These are phyloP conservation scores for Tenrec ecaudatus DNA, from an alignment of 2,113 vertebrate species.

Conservation along the genomic window DNA sequence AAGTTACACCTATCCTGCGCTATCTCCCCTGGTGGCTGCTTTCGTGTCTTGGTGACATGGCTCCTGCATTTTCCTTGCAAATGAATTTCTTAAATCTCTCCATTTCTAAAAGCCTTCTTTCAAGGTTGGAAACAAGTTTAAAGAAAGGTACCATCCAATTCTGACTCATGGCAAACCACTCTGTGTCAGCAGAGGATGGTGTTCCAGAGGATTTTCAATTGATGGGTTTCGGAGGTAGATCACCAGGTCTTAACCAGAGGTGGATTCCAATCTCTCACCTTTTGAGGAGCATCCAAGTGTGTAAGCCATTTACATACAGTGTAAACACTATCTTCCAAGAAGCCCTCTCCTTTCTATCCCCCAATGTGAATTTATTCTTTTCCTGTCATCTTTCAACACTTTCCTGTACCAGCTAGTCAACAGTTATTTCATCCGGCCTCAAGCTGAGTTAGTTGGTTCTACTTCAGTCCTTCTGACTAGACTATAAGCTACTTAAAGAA, in stretches of 20 bases:
- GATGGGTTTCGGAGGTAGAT: background rate
- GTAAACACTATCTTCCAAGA: background rate
- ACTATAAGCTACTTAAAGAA: background rate
- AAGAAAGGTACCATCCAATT: background rate
- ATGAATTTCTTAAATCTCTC: background rate
- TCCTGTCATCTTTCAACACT: background rate
- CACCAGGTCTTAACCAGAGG: background rate
- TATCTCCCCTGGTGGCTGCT: no score
- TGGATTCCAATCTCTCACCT: background rate
- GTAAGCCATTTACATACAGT: background rate
- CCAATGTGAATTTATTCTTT: background rate
- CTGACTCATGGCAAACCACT: background rate
- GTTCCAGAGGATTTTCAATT: background rate
- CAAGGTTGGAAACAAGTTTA: background rate
- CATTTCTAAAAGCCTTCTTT: slow-evolving; percentile 35
- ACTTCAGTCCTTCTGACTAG: background rate
- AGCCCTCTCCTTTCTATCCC: background rate
- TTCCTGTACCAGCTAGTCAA: background rate
- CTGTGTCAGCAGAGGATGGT: background rate
- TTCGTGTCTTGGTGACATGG: background rate
- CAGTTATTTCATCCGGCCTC: background rate
- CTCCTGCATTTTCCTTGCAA: background rate
- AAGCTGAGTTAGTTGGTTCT: background rate
- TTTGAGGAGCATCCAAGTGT: background rate
- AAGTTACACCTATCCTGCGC: background rate